Conservation (phyloP, 2,113 vertebrate genomes). For the Kobus ellipsiprymnus region DNA sequence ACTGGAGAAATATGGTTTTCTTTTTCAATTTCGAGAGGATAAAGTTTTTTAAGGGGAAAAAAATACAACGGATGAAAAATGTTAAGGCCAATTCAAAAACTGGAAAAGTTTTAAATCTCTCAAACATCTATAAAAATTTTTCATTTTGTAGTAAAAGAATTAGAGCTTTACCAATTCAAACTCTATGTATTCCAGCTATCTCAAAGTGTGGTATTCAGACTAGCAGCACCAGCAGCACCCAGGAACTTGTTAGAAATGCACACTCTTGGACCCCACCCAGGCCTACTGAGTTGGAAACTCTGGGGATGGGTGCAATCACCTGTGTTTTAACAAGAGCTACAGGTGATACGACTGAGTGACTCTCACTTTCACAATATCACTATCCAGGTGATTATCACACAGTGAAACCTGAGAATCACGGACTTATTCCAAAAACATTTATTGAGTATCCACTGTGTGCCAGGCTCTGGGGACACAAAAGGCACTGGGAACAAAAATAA, state of each 20-base stretch:
- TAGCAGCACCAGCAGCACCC: not conserved
- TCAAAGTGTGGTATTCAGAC: not conserved
- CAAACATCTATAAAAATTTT: not conserved
- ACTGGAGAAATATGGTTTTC: slow-evolving; percentile 35
- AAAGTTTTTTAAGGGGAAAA: slow-evolving; percentile 34
- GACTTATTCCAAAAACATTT: not conserved
- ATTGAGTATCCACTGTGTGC: not conserved
- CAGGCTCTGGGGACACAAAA: not conserved
- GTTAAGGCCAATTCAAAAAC: slow-evolving; percentile 18
- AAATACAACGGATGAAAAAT: slow-evolving; percentile 21
- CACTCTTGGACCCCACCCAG: not conserved
- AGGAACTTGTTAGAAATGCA: not conserved
- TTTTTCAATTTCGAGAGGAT: slow-evolving; percentile 46
- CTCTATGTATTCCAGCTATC: not conserved
- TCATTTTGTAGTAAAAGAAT: not conserved
- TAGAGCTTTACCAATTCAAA: not conserved
- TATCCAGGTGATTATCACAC: not conserved
- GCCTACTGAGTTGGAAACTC: not conserved
- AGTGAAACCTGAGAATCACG: not conserved
- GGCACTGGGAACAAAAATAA: not conserved
- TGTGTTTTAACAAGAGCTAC: not conserved
- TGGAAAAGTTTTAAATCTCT: not conserved
- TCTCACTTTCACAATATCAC: not conserved
- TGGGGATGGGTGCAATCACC: not conserved
- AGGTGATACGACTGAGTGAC: not conserved